These are phyloP conservation scores for Clitarchus hookeri DNA, from an alignment of 2,888 invertebrate species.

Conservation along the genomic window DNA sequence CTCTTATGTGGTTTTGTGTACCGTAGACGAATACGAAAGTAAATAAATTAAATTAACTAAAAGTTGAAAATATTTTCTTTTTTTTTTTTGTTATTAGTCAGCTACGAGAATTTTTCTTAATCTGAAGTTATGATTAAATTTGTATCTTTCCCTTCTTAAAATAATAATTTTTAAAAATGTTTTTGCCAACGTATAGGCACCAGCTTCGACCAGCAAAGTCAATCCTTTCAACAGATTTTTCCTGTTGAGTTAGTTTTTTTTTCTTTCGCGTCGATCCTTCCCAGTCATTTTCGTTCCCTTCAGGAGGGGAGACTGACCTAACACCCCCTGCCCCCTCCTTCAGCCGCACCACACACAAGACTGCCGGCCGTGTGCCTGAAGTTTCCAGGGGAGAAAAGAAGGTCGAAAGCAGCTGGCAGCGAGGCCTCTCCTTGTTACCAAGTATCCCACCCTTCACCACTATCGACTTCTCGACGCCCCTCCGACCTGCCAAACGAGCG, in stretches of 20 bases:
- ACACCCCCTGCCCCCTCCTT: background rate
- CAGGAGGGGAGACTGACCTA: background rate
- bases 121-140: too few species aligned
- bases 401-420: background rate
- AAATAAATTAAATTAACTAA: too few species aligned
- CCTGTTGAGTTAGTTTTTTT: background rate
- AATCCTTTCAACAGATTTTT: background rate
- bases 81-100: too few species aligned
- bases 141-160: too few species aligned
- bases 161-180: too few species aligned
- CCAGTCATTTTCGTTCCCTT: background rate
- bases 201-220: too few species aligned
- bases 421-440: background rate
- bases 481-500: background rate
- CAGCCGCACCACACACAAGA: background rate
- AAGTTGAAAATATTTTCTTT: too few species aligned
- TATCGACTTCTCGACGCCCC: background rate
- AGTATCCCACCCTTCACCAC: background rate
- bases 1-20: too few species aligned
- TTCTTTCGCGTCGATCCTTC: background rate
- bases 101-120: too few species aligned
- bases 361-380: background rate
- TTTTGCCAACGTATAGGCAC: too few species aligned
- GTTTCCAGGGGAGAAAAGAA: background rate
- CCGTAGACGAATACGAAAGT: too few species aligned